These are phyloP conservation scores for Spodoptera exigua DNA, from an alignment of 2,888 invertebrate species.

Conservation along the genomic window DNA sequence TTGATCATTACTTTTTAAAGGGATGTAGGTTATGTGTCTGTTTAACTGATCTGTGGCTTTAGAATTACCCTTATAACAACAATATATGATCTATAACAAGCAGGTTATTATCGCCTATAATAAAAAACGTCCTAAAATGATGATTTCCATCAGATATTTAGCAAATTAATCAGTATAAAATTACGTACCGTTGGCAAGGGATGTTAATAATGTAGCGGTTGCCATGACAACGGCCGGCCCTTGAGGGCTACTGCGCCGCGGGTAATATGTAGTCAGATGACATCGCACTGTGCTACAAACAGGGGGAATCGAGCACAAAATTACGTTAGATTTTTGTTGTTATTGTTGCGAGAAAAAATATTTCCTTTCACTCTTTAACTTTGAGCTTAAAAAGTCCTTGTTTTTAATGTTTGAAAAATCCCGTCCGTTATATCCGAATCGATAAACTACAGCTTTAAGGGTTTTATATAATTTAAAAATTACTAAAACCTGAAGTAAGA, in stretches of 20 bases:
- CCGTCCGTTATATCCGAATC: no score
- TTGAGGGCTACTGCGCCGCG: slow-evolving; percentile 38
- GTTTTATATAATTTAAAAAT: no score
- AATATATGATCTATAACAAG: no score
- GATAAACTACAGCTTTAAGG: no score
- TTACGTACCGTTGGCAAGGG: slow-evolving; percentile 34
- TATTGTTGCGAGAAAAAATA: slow-evolving; percentile 20
- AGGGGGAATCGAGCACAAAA: slow-evolving; percentile 30
- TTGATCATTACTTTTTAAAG: no score
- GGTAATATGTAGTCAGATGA: slow-evolving; percentile 48
- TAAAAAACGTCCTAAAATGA: slow-evolving; percentile 4
- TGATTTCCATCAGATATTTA: slow-evolving; percentile 37
- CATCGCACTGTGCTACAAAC: slow-evolving; percentile 44
- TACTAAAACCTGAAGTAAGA: no score
- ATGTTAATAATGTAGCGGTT: slow-evolving; percentile 62
- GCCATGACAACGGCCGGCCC: slow-evolving; percentile 57
- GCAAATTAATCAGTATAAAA: slow-evolving; percentile 56
- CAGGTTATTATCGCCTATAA: neutral
- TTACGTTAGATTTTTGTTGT: slow-evolving; percentile 30
- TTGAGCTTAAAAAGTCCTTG: no score
- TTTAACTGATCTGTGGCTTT: no score
- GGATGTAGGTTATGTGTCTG: no score
- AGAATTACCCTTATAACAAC: no score
- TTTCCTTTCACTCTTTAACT: neutral
- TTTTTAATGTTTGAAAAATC: no score